Percentiles rank a stretch among this genome's conserved stretches.
Evolutionary conservation across 2,888 invertebrate genomes (phyloP).

Genomic region (Icerya purchasi): DNA sequence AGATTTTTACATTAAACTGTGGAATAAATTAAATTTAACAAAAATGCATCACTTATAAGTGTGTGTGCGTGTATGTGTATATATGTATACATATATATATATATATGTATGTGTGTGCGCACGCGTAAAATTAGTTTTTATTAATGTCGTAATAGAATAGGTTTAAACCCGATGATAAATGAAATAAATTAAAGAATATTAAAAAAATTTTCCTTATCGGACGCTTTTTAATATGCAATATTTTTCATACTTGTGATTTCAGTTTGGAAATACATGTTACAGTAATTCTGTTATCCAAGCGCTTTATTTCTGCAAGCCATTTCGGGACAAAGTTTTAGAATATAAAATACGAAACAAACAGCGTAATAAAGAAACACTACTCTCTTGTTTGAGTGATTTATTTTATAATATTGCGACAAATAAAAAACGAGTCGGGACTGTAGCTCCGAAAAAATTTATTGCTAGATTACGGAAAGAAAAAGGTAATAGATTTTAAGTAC

Average conservation of each 20-base stretch:
- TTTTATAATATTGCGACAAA: conserved; percentile 99
- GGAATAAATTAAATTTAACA: no score
- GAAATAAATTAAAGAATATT: no score
- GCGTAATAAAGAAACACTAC: conserved; percentile 83
- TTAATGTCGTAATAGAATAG: no score
- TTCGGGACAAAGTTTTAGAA: conserved; percentile 92
- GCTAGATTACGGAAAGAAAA: conserved; percentile 94
- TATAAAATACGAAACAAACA: conserved; percentile 85
- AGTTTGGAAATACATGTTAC: conserved; percentile 99
- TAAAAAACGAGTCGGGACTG: conserved; percentile 97
- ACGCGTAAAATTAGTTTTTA: no score
- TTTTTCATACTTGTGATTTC: conserved; percentile 25
- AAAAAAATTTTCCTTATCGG: neutral
- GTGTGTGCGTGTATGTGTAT: no score
- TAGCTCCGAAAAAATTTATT: conserved; percentile 99
- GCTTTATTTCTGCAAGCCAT: conserved; percentile 96
- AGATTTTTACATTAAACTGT: no score
- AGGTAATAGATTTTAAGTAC: no score
- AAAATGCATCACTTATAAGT: no score
- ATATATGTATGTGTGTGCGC: no score
- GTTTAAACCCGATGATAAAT: no score
- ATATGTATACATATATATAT: no score
- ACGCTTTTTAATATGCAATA: conserved; percentile 1
- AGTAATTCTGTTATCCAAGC: conserved; percentile 99
- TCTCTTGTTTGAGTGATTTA: conserved; percentile 93